These are phyloP conservation scores for Dryadula phaetusa DNA, from an alignment of 2,888 invertebrate species.

Conservation along the genomic window DNA sequence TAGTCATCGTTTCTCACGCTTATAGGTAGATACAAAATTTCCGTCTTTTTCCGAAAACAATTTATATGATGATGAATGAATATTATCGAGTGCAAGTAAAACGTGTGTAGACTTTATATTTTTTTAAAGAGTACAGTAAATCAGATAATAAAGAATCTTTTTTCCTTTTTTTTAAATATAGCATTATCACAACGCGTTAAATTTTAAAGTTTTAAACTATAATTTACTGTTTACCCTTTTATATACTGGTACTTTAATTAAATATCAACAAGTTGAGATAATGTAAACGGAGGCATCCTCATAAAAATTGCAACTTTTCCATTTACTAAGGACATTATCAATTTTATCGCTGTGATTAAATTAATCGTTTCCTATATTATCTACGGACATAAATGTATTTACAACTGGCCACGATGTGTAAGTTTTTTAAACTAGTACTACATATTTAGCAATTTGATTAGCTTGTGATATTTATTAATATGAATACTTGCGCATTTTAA, in stretches of 20 bases:
- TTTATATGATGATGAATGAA: too few relatives aligned
- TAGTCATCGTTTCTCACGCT: slow-evolving; percentile 37
- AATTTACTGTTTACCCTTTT: not conserved
- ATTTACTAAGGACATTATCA: slow-evolving; percentile 40
- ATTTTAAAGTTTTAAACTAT: not conserved
- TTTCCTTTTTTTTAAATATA: not conserved
- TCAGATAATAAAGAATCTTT: too few relatives aligned
- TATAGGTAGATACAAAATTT: slow-evolving; percentile 15
- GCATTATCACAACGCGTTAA: not conserved
- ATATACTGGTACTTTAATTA: not conserved
- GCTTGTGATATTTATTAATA: not conserved
- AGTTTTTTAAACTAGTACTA: too few relatives aligned
- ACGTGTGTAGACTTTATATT: not conserved
- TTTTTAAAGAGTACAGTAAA: too few relatives aligned
- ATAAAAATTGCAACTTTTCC: slow-evolving; percentile 21
- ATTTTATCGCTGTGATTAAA: slow-evolving; percentile 44
- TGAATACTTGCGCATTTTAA: slow-evolving; percentile 2
- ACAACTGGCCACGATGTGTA: slow-evolving; percentile 22
- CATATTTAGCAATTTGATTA: too few relatives aligned
- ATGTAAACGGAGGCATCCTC: slow-evolving; percentile 9
- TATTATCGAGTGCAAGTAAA: not conserved
- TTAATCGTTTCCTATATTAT: slow-evolving; percentile 37
- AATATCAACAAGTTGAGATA: slow-evolving; percentile 7
- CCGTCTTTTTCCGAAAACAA: slow-evolving; percentile 3
- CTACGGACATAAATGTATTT: slow-evolving; percentile 19